Evolutionary conservation across 2,113 vertebrate genomes (phyloP), one percentile per base, ranked within the genome.

Genomic region (Etia nguti): DNA sequence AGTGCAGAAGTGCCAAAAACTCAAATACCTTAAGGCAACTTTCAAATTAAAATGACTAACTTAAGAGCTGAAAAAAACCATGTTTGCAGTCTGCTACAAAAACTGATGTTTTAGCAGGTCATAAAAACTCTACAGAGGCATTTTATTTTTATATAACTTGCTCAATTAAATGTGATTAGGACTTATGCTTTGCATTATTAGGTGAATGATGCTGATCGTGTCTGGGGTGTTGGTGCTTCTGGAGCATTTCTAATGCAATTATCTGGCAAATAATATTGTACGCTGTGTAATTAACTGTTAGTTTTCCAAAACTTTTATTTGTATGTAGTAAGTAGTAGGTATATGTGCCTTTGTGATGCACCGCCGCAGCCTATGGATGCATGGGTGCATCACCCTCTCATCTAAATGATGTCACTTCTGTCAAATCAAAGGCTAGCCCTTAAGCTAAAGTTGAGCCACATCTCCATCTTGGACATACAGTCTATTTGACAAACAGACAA

Each of bases 401-500:
- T 46, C 8, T 26, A 73, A 73, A 73, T 73, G 41, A 48, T 15
- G 41, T 48, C 43, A 29, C 70, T 48, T 75, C 43, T 29, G 43
- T 48, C 10, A 48, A 48, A 48, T 20, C 41, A 29, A 43, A 50
- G 46, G 10, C 10, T 50, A 20, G 2, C 15, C 43, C 43, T 50
- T 77, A 77, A 31, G 16, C 43, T 77, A 50, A 77, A 77, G 43
- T 50, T 77, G 24, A 77, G 43, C 70, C 65, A 73, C 24, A 75
- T 20, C 10, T 31, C 70, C 4, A 77, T 50, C 6, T 77, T 50
- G 46, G 18, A 77, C 46, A 52, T 77, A 77, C 73, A 77, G 10
- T n/a, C 26, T 77, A 59, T 57, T 36, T 75, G 57, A 20, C 38
- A 90, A 73, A 90, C 57, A 62, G 52, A 88, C 57, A 82, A 26